Conservation (phyloP, 2,113 vertebrate genomes). For the Tupaia tana region DNA sequence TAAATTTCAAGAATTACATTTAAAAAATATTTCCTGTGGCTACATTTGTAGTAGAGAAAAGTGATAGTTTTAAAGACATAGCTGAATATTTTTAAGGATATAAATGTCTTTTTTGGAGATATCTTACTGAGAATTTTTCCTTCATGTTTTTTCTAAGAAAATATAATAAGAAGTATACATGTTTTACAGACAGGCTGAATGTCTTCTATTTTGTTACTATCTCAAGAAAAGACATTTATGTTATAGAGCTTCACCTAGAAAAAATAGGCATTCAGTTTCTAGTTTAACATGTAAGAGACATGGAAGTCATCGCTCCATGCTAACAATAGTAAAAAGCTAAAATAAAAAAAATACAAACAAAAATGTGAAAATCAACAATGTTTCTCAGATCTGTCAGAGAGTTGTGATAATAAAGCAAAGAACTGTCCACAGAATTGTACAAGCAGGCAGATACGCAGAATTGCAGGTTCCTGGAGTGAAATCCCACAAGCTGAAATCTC, state of each 20-base stretch:
- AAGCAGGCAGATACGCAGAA: not conserved
- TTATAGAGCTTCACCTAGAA: not conserved
- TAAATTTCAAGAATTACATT: not conserved
- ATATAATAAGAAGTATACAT: not conserved
- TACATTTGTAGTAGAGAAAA: not conserved
- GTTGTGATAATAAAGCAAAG: not conserved
- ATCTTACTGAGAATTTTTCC: not conserved
- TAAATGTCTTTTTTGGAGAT: not conserved
- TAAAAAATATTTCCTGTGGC: not conserved
- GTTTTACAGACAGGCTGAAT: not conserved
- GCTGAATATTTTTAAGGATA: not conserved
- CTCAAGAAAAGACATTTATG: not conserved
- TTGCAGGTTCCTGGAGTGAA: not conserved
- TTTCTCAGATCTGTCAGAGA: not conserved
- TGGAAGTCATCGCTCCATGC: not conserved
- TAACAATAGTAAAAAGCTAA: not conserved
- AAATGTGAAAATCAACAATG: not conserved
- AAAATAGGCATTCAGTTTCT: not conserved
- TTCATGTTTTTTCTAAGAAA: not conserved
- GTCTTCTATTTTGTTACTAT: not conserved
- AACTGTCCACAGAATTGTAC: accelerated
- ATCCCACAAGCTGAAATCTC: not conserved
- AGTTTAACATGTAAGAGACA: not conserved
- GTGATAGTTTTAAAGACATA: not conserved
- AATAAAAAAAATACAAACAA: not conserved